Evolutionary conservation across 2,888 invertebrate species (phyloP).

Genomic region (Pseudococcus jackbeardsleyi): DNA sequence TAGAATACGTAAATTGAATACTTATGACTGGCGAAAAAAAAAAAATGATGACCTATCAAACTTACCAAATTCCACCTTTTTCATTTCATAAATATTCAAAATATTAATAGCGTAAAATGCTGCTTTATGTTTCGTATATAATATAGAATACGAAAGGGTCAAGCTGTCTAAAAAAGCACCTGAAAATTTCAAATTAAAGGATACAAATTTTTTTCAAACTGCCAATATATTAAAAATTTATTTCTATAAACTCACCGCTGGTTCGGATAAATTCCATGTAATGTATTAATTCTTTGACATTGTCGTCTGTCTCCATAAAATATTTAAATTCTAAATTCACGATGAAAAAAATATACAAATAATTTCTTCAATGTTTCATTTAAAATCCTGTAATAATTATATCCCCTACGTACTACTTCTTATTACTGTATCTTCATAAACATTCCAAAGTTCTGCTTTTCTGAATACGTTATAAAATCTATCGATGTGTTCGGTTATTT

Average conservation of each 20-base stretch:
- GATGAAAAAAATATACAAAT: not conserved
- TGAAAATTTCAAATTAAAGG: not conserved
- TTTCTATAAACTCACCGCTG: not conserved
- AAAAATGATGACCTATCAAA: not conserved
- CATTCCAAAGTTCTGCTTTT: not conserved
- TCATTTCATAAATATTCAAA: not conserved
- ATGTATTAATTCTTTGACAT: not conserved
- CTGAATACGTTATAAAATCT: not conserved
- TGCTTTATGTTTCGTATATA: constrained; percentile 1
- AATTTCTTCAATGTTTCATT: not conserved
- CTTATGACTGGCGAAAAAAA: not conserved
- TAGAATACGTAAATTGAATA: not conserved
- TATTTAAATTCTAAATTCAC: not conserved
- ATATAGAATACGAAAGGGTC: not conserved
- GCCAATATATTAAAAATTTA: not conserved
- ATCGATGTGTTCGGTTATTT: not conserved
- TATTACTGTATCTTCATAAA: not conserved
- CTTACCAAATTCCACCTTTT: not conserved
- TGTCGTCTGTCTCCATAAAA: not conserved
- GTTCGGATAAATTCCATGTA: constrained; percentile 9
- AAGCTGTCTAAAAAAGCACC: not conserved
- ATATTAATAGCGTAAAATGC: not conserved
- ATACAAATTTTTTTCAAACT: not conserved
- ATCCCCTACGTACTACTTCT: not conserved
- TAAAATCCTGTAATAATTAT: not conserved